Conservation (phyloP, 2,888 invertebrate genomes). For the Branchinecta sandiegonensis region DNA sequence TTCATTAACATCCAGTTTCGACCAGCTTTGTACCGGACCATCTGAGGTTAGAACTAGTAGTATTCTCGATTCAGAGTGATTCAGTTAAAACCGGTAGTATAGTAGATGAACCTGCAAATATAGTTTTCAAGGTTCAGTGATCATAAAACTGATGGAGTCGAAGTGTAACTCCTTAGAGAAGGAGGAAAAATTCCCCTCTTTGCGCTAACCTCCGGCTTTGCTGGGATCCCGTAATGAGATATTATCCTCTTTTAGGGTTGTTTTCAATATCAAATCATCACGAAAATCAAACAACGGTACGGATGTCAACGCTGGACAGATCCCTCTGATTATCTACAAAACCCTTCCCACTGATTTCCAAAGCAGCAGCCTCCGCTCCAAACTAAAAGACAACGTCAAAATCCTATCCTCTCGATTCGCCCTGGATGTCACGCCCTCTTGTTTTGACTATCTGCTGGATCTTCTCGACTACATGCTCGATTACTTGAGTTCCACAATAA, state of each 20-base stretch:
- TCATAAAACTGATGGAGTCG: no score
- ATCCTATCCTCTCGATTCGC: conserved; percentile 52
- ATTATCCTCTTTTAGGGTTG: conserved; percentile 41
- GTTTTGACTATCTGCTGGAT: conserved; percentile 7
- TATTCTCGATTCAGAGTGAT: no score
- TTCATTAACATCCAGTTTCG: no score
- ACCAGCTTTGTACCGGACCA: no score
- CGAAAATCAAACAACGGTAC: conserved; percentile 97
- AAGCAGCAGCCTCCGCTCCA: neutral
- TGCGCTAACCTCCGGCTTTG: no score
- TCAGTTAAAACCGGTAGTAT: no score
- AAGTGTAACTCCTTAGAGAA: no score
- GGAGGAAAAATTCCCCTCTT: no score
- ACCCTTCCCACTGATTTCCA: conserved; percentile 48
- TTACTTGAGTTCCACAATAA: neutral
- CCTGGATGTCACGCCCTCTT: conserved; percentile 56
- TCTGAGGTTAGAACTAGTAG: no score
- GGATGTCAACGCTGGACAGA: conserved; percentile 93
- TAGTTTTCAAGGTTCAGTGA: neutral
- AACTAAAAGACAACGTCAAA: neutral
- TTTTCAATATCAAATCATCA: conserved; percentile 90
- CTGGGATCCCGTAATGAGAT: neutral
- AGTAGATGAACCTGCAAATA: neutral
- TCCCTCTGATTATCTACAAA: conserved; percentile 72
- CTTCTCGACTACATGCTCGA: neutral